Evolutionary conservation across 2,888 invertebrate genomes (phyloP).

Genomic region (Lasioglossum calceatum): DNA sequence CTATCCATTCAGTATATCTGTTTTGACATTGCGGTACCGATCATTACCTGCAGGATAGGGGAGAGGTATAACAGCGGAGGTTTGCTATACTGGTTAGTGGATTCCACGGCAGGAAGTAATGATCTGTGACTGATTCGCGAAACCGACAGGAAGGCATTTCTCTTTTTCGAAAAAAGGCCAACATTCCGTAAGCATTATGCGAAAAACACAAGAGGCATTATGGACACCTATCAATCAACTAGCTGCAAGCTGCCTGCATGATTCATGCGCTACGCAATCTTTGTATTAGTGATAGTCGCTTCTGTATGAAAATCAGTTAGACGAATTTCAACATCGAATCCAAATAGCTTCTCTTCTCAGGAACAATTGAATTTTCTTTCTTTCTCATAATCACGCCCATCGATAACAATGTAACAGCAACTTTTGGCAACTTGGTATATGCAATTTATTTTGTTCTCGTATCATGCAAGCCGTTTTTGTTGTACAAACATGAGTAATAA

Average conservation of each 20-base stretch:
- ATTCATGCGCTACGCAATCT: conserved; percentile 7
- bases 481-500: neutral
- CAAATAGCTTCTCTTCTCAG: neutral
- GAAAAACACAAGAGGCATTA: conserved; percentile 25
- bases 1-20: conserved; percentile 19
- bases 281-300: neutral
- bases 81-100: conserved; percentile 23
- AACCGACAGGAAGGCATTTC: conserved; percentile 35
- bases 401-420: neutral
- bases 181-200: conserved; percentile 15
- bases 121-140: conserved; percentile 26
- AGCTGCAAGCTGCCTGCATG: neutral
- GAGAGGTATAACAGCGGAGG: neutral
- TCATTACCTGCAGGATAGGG: conserved; percentile 24
- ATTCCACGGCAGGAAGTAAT: neutral
- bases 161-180: conserved; percentile 1
- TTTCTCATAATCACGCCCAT: neutral
- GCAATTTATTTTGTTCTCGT: neutral
- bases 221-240: conserved; percentile 18
- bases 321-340: neutral
- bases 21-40: conserved; percentile 48
- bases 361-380: neutral
- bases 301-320: neutral
- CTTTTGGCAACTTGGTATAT: neutral
- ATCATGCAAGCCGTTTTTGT: neutral